Conservation (phyloP, 2,113 vertebrate genomes). For the Cricetomys ansorgei region DNA sequence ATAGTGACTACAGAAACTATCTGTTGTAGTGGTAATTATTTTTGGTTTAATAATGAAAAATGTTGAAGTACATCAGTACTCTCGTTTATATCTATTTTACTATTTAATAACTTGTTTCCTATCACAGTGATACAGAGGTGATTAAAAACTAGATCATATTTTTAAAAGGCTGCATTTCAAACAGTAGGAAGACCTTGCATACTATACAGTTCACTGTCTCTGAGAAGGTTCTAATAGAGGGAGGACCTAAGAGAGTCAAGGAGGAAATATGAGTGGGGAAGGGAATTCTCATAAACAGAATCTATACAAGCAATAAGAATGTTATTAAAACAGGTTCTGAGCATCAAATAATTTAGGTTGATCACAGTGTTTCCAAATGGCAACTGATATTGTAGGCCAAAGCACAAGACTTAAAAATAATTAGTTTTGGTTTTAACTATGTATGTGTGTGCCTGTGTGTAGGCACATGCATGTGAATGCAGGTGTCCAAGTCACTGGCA, state of each 20-base stretch:
- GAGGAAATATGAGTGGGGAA: background rate
- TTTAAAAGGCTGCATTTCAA: background rate
- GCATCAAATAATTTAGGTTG: background rate
- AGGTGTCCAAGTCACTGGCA: background rate
- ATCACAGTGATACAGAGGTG: background rate
- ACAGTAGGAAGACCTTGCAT: background rate
- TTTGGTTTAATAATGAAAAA: slow-evolving; percentile 23
- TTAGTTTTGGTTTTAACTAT: background rate
- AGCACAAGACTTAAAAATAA: background rate
- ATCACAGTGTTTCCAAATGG: background rate
- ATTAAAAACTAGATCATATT: background rate
- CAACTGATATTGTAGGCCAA: background rate
- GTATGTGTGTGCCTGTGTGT: background rate
- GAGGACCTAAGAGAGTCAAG: background rate
- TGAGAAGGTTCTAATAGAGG: background rate
- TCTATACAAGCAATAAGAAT: background rate
- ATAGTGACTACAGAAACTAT: background rate
- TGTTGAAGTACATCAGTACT: background rate
- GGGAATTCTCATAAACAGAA: background rate
- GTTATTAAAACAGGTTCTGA: background rate
- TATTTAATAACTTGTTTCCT: background rate
- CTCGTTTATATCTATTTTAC: background rate
- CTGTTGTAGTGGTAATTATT: background rate
- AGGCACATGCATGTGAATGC: background rate
- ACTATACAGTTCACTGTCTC: background rate